phyloP scores from a whole-genome alignment of 2,113 vertebrate species.

The Notiomystis cincta region DNA sequence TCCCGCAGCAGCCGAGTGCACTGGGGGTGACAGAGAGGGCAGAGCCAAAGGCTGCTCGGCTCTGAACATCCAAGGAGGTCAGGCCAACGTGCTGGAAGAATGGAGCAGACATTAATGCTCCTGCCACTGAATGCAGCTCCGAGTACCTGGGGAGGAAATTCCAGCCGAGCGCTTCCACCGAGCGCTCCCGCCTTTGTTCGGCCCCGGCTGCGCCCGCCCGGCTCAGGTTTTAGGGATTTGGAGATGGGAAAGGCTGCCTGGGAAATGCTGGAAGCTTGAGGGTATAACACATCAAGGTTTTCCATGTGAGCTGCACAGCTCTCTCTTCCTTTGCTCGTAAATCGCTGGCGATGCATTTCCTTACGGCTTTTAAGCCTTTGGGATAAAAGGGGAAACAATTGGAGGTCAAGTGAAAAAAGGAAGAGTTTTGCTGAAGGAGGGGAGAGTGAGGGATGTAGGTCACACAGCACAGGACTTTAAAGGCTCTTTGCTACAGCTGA shows the following conservation, averaged over 20 bases:
- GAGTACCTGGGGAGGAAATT: neutral
- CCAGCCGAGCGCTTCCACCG: neutral
- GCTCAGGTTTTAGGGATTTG: neutral
- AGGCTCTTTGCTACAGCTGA: neutral
- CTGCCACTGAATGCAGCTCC: neutral
- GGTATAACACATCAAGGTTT: neutral
- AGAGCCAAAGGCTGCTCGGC: accelerated
- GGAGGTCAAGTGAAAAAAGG: constrained; percentile 30
- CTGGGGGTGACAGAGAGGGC: neutral
- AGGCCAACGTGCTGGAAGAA: neutral
- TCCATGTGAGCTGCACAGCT: neutral
- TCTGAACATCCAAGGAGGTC: neutral
- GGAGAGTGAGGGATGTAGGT: neutral
- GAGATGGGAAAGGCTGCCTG: neutral
- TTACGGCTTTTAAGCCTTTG: neutral
- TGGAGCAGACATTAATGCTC: neutral
- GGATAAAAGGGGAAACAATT: constrained; percentile 14
- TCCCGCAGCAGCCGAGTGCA: accelerated
- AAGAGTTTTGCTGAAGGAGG: neutral
- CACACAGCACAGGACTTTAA: neutral
- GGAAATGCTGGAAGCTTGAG: neutral
- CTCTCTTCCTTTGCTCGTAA: neutral
- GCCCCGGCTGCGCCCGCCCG: neutral
- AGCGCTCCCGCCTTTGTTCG: neutral
- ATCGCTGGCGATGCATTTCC: neutral